Evolutionary conservation across 2,888 invertebrate species (phyloP), one percentile per base, ranked within the genome.

Genomic region (Nymphalis c-album): DNA sequence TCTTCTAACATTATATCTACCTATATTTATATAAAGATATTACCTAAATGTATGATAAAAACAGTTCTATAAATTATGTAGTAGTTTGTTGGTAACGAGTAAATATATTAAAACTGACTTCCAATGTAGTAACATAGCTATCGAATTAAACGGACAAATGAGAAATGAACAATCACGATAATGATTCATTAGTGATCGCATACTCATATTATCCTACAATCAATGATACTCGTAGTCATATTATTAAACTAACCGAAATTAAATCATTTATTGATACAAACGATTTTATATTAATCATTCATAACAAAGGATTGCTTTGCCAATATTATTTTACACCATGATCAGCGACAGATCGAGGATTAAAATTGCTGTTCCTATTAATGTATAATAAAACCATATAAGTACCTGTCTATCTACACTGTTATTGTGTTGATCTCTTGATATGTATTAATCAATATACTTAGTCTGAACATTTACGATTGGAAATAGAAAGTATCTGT

Each of bases 171-270:
- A 69, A 64, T 62, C 59, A 62, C 64, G 31, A 50, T 62, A 69
- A 63, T 65, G 69, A 69, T 62, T 62, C 61, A 69, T 65, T 51
- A 48, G 57, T 45, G 66, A 57, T 47, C 57, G 58, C 7, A 31
- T 2, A 17, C 55, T 55, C 26, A n/a, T 4, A 13, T 55, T 55
- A 55, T 31, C 55, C 31, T 8, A 8, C 55, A 55, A 55, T 55
- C 26, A 31, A 31, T 55, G 31, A 55, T 55, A 51, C 10, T 20
- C 31, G 31, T 31, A 17, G 55, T 22, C 22, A 51, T 51, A 51
- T 51, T 51, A 22, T 22, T 20, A 20, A 20, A 51, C 20, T 26
- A 20, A 51, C 51, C 51, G 16, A 22, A 51, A 51, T 51, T 26
- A 16, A 51, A 51, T 51, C 22, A 26, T 51, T 51, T 26, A 22